Evolutionary conservation across 2,888 invertebrate species (phyloP).

Genomic region (Diabrotica balteata): DNA sequence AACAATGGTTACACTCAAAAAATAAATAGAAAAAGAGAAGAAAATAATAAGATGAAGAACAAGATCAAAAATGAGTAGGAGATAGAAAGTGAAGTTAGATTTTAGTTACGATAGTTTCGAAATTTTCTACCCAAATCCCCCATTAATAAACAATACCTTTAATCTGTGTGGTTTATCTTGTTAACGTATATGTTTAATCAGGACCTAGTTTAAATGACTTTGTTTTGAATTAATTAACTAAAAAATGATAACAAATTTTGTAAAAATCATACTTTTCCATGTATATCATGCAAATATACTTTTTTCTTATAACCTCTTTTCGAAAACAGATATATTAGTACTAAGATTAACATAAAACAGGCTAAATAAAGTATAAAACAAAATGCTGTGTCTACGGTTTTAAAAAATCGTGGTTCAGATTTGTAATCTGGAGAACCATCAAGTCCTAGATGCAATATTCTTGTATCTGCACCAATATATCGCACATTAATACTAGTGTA

Average conservation of each 20-base stretch:
- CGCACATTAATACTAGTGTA: slow-evolving; percentile 62
- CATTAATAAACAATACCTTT: too few relatives aligned
- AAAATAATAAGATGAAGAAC: too few relatives aligned
- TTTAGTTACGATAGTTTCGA: too few relatives aligned
- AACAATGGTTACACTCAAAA: too few relatives aligned
- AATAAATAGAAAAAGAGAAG: too few relatives aligned
- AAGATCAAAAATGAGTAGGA: too few relatives aligned
- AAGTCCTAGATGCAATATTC: slow-evolving; percentile 50
- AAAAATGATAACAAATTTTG: not conserved
- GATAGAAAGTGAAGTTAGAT: too few relatives aligned
- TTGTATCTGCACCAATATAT: slow-evolving; percentile 60
- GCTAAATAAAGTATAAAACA: slow-evolving; percentile 52
- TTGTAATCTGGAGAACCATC: slow-evolving; percentile 25
- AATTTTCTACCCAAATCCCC: too few relatives aligned
- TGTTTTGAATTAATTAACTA: not conserved
- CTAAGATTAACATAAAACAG: slow-evolving; percentile 73
- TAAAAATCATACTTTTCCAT: slow-evolving; percentile 67
- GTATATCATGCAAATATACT: slow-evolving; percentile 72
- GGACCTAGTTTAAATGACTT: too few relatives aligned
- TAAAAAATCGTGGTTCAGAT: slow-evolving; percentile 40
- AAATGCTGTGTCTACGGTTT: slow-evolving; percentile 57
- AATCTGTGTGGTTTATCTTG: too few relatives aligned
- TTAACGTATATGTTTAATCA: too few relatives aligned
- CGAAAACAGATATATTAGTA: slow-evolving; percentile 70
- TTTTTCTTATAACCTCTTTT: slow-evolving; percentile 78